A percentile compares a stretch with the other conserved stretches of the same genome.
phyloP scores from a whole-genome alignment of 1,140 invertebrate species.

The Brachionus plicatilis region DNA sequence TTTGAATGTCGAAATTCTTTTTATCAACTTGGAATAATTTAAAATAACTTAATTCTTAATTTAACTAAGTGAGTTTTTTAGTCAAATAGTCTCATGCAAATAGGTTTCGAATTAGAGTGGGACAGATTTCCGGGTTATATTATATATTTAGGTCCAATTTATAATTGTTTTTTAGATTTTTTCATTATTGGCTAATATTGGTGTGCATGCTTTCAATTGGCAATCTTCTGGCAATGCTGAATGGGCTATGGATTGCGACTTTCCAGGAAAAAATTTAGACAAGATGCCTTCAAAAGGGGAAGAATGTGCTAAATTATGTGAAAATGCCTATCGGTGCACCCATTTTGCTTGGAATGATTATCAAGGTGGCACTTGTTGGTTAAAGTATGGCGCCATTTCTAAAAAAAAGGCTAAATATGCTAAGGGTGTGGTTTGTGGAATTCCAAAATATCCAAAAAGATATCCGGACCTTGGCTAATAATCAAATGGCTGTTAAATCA shows the following conservation, averaged over 20 bases:
- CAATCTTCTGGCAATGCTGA: background rate
- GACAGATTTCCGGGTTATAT: no score
- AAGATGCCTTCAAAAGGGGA: background rate
- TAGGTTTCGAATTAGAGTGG: no score
- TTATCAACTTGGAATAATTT: no score
- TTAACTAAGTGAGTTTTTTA: no score
- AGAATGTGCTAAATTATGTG: background rate
- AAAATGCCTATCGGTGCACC: background rate
- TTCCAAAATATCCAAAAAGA: background rate
- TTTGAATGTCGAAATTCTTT: no score
- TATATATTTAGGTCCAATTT: background rate
- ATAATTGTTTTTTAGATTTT: background rate
- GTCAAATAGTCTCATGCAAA: no score
- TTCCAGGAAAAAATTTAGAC: background rate
- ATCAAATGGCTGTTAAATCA: background rate
- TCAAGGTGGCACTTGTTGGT: background rate
- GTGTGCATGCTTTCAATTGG: background rate
- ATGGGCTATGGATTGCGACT: background rate
- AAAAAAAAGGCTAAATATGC: background rate
- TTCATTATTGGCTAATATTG: background rate
- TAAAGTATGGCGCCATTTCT: background rate
- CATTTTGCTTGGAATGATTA: background rate
- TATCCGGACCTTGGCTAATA: background rate
- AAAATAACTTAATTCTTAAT: no score
- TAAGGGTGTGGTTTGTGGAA: background rate